Conservation (phyloP, 2,113 vertebrate genomes). For the Siniperca knerii region DNA sequence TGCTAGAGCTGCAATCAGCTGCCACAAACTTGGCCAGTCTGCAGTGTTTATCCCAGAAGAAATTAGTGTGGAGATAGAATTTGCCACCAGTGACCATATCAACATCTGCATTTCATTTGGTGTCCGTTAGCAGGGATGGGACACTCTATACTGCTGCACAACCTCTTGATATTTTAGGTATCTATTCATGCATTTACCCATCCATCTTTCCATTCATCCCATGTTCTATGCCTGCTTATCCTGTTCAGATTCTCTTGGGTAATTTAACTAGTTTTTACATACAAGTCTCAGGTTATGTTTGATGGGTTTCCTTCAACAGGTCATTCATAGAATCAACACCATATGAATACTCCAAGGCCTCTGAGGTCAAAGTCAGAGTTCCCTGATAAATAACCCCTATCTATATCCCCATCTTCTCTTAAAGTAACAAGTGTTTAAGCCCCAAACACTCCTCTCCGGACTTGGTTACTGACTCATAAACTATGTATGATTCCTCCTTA, state of each 20-base stretch:
- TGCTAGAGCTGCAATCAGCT: too few species aligned
- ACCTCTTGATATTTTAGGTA: not conserved
- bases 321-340: not conserved
- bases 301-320: not conserved
- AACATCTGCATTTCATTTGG: not conserved
- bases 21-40: too few species aligned
- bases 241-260: not conserved
- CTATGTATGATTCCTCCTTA: slow-evolving; percentile 54
- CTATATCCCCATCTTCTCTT: slow-evolving; percentile 20
- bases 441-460: slow-evolving; percentile 11
- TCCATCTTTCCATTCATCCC: too few species aligned
- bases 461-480: slow-evolving; percentile 60
- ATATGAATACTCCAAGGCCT: too few species aligned
- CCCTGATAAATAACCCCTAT: slow-evolving; percentile 13
- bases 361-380: slow-evolving; percentile 15
- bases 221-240: not conserved
- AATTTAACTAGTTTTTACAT: not conserved
- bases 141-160: too few species aligned
- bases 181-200: not conserved
- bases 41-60: too few species aligned
- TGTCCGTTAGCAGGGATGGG: not conserved
- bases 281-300: not conserved
- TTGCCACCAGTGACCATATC: too few species aligned
- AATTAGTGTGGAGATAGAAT: too few species aligned
- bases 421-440: slow-evolving; percentile 42